A percentile compares a stretch with the other conserved stretches of the same genome.
phyloP scores from a whole-genome alignment of 2,888 invertebrate genomes.

The Drosophila formosana region DNA sequence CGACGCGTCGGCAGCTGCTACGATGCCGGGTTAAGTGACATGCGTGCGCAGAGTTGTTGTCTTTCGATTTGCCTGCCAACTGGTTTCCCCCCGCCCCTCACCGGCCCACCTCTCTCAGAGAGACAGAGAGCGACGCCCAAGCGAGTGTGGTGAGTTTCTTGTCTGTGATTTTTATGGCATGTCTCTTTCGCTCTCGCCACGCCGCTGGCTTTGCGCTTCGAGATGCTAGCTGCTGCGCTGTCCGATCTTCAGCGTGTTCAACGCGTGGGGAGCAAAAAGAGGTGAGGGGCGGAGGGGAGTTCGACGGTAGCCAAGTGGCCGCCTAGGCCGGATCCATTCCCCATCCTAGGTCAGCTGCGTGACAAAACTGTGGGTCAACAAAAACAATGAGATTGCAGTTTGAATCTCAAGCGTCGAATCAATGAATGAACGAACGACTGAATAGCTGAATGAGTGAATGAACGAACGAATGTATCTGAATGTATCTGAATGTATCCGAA shows the following conservation, averaged over 20 bases:
- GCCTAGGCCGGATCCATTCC: constrained; percentile 26
- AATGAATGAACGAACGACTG: constrained; percentile 37
- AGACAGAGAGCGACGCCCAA: neutral
- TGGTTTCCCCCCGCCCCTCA: constrained; percentile 38
- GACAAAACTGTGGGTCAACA: constrained; percentile 66
- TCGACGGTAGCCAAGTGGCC: constrained; percentile 37
- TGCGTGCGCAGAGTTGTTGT: constrained; percentile 66
- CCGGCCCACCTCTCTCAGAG: neutral
- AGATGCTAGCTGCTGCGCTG: constrained; percentile 21
- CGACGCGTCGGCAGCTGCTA: constrained; percentile 6
- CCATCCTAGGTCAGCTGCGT: constrained; percentile 53
- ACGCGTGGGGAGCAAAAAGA: neutral
- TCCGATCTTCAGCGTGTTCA: constrained; percentile 8
- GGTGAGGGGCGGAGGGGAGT: neutral
- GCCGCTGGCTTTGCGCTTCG: constrained; percentile 44
- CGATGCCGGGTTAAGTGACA: constrained; percentile 48
- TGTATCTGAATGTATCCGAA: neutral
- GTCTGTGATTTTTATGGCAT: constrained; percentile 61
- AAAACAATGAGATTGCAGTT: constrained; percentile 69
- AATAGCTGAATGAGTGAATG: constrained; percentile 24
- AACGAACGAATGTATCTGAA: constrained; percentile 1
- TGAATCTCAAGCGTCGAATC: constrained; percentile 33
- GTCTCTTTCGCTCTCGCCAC: constrained; percentile 15
- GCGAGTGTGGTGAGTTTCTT: constrained; percentile 56
- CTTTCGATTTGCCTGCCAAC: constrained; percentile 65